These are phyloP conservation scores for Xylocopa sonorina DNA, from an alignment of 1,140 invertebrate genomes.

Conservation along the genomic window DNA sequence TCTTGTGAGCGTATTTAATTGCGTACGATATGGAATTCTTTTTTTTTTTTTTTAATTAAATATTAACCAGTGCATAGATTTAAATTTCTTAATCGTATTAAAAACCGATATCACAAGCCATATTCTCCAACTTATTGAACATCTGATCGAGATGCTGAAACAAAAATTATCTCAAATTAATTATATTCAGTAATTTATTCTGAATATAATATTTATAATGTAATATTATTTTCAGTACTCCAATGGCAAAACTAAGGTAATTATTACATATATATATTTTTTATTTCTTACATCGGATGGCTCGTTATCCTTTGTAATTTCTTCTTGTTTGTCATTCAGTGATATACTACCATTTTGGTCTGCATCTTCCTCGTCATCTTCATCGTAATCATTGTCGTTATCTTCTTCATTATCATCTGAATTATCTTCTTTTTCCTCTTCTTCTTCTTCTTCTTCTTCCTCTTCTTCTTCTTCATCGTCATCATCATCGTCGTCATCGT, in stretches of 20 bases:
- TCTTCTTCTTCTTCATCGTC: constrained; percentile 70
- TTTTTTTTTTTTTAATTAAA: constrained; percentile 50
- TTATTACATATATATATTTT: constrained; percentile 11
- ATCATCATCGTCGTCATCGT: constrained; percentile 72
- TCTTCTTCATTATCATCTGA: constrained; percentile 68
- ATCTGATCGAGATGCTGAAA: constrained; percentile 78
- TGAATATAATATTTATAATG: neutral
- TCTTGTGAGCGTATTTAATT: constrained; percentile 33
- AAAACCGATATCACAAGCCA: constrained; percentile 73
- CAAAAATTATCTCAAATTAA: constrained; percentile 48
- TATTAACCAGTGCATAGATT: constrained; percentile 16
- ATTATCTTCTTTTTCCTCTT: constrained; percentile 71
- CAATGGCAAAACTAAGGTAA: neutral
- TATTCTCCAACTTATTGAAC: constrained; percentile 77
- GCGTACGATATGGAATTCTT: constrained; percentile 44
- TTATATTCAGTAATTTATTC: constrained; percentile 2
- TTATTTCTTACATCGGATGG: constrained; percentile 69
- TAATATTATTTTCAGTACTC: constrained; percentile 17
- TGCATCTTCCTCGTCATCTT: constrained; percentile 58
- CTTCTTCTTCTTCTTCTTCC: constrained; percentile 69
- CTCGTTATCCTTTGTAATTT: constrained; percentile 44
- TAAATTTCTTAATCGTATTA: constrained; percentile 39
- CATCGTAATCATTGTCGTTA: constrained; percentile 67
- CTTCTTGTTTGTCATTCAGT: constrained; percentile 27
- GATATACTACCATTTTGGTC: constrained; percentile 36